Evolutionary conservation across 1,140 invertebrate species (phyloP), one percentile per base, ranked within the genome.

Genomic region (Brachionus asplanchnoidis): DNA sequence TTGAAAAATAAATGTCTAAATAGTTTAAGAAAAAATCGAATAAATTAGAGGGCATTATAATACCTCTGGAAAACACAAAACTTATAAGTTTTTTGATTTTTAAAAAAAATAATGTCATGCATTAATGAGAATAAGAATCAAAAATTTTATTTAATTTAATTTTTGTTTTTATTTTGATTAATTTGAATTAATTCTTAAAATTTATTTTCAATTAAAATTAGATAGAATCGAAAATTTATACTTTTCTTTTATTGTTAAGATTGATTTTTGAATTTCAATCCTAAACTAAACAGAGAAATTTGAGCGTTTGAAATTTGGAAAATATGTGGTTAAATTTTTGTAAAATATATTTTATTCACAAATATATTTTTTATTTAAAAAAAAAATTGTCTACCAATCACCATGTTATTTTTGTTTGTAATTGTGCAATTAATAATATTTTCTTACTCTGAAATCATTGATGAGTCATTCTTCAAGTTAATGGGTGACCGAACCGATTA

Each of bases 401-500:
- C 14, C 1, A 53, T 53, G 46, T 17, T 53, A n/a, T 53, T 53
- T 53, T 3, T 36, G 32, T 7, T 36, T 36, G 2, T 36, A 36
- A 36, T 60, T 20, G 17, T 60, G n/a, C 20, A 20, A 20, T 60
- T 60, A 20, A 60, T 60, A 23, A 60, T 9, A 8, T 60, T 60
- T 26, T 17, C 7, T 20, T 26, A 9, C n/a, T 8, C 20, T 6
- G 20, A 60, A 20, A 60, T 3, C 53, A 60, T 73, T 73, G 68
- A 73, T 73, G 36, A 73, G 42, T 73, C 68, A 73, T 9, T 73
- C 44, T 80, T 80, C n/a, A 65, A 60, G 53, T 46, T 36, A 17
- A 82, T 82, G 79, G 23, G 32, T 32, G 7, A 2, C 14, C 56
- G n/a, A 17, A 82, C 79, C n/a, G 79, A 82, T 46, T 82, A 82